Evolutionary conservation across 2,113 vertebrate genomes (phyloP).

Genomic region (Lasiurus borealis): DNA sequence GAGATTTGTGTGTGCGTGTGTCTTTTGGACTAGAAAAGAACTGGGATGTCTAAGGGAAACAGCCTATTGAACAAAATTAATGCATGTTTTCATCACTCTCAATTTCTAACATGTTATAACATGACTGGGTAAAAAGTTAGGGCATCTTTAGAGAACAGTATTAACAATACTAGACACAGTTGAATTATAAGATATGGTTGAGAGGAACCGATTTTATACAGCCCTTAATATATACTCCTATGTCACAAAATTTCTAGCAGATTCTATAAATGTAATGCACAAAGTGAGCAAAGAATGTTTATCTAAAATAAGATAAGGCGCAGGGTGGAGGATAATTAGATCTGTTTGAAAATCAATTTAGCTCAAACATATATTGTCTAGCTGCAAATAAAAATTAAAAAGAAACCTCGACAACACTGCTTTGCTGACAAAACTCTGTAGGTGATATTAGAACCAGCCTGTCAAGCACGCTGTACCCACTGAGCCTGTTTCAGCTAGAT

Average conservation of each 20-base stretch:
- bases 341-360: constrained; percentile 50
- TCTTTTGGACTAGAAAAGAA: constrained; percentile 48
- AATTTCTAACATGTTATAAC: constrained; percentile 71
- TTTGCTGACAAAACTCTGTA: neutral
- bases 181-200: constrained; percentile 75
- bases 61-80: constrained; percentile 69
- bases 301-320: constrained; percentile 46
- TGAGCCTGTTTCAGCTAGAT: neutral
- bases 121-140: constrained; percentile 68
- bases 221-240: constrained; percentile 53
- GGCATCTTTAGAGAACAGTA: constrained; percentile 66
- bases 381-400: neutral
- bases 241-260: constrained; percentile 42
- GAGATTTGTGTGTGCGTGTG: neutral
- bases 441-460: neutral
- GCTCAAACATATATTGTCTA: neutral
- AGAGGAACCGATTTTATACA: constrained; percentile 62
- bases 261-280: constrained; percentile 64
- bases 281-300: constrained; percentile 25
- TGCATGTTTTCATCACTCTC: constrained; percentile 61
- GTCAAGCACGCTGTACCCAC: neutral
- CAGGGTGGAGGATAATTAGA: constrained; percentile 51
- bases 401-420: neutral
- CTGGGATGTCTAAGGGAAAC: constrained; percentile 61
- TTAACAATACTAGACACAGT: constrained; percentile 51